Evolutionary conservation across 2,888 invertebrate genomes (phyloP).

Genomic region (Belgica antarctica): DNA sequence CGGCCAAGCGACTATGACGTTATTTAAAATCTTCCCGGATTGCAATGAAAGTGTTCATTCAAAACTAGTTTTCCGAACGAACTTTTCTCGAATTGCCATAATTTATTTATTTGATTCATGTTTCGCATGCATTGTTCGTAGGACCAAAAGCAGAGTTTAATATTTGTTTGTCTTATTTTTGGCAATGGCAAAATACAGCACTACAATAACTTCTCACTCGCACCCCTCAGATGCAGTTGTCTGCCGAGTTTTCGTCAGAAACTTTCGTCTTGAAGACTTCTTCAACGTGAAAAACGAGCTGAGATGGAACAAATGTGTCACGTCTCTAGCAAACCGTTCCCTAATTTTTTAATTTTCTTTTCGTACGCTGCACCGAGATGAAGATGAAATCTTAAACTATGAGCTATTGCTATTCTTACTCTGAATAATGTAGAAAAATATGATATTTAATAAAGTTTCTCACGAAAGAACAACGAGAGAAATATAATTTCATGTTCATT

Average conservation of each 20-base stretch:
- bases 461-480: too few relatives aligned
- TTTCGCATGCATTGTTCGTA: neutral
- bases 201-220: slow-evolving; percentile 6
- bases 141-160: slow-evolving; percentile 2
- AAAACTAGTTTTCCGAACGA: neutral
- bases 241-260: too few relatives aligned
- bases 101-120: slow-evolving; percentile 6
- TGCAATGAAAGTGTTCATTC: slow-evolving; percentile 11
- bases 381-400: neutral
- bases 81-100: neutral
- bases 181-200: slow-evolving; percentile 1
- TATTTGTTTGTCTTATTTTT: slow-evolving; percentile 1
- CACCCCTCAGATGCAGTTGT: too few relatives aligned
- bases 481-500: neutral
- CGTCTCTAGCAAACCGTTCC: too few relatives aligned
- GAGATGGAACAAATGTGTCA: too few relatives aligned
- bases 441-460: slow-evolving; percentile 16
- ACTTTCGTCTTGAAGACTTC: too few relatives aligned
- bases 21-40: too few relatives aligned
- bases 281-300: too few relatives aligned
- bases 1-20: too few relatives aligned
- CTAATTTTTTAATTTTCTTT: neutral
- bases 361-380: neutral
- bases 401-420: neutral
- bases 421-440: neutral